Conservation (phyloP, 1,140 invertebrate species). For the Lutraria rhynchaena region DNA sequence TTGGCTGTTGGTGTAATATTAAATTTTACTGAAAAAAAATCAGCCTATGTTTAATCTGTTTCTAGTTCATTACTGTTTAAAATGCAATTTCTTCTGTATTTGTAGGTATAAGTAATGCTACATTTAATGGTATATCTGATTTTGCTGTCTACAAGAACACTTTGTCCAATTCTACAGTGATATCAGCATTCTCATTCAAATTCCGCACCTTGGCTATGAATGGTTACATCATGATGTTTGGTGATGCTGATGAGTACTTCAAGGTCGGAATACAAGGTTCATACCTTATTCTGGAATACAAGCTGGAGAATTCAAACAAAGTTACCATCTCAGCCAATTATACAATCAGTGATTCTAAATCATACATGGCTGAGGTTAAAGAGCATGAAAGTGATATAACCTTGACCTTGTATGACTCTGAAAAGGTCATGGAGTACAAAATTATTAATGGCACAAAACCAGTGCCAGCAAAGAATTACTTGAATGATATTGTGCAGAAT, state of each 20-base stretch:
- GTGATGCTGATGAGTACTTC: constrained; percentile 31
- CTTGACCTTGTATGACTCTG: constrained; percentile 44
- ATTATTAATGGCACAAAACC: constrained; percentile 7
- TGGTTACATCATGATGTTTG: constrained; percentile 58
- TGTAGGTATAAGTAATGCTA: constrained; percentile 63
- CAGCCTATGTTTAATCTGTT: no score
- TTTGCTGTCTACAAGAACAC: constrained; percentile 36
- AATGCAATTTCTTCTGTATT: no score
- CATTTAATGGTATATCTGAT: constrained; percentile 38
- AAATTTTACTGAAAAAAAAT: no score
- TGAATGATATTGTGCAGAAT: background rate
- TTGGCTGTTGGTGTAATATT: no score
- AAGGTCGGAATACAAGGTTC: constrained; percentile 49
- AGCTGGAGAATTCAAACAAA: constrained; percentile 6
- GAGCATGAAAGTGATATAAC: constrained; percentile 43
- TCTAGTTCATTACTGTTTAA: no score
- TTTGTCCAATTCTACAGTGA: background rate
- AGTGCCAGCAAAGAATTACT: background rate
- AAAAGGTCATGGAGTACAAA: background rate
- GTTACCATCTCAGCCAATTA: constrained; percentile 21
- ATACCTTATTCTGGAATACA: constrained; percentile 49
- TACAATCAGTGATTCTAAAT: constrained; percentile 53
- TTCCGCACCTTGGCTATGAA: constrained; percentile 64
- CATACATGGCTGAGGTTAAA: constrained; percentile 51
- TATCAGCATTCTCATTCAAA: constrained; percentile 45